Evolutionary conservation across 2,888 invertebrate genomes (phyloP), one percentile per base, ranked within the genome.

Genomic region (Platerodrilus igneus): DNA sequence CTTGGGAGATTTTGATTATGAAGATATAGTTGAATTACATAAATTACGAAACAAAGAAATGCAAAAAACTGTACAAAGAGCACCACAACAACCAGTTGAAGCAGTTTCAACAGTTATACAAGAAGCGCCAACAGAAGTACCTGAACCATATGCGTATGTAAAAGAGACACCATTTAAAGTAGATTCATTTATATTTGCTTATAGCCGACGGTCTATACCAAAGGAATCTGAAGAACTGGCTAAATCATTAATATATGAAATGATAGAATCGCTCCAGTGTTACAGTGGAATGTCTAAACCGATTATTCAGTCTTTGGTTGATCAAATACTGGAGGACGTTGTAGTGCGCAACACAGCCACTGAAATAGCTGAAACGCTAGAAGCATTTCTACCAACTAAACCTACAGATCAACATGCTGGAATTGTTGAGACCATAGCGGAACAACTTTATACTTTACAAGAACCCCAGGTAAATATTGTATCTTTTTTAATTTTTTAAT

Each of bases 371-470:
- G 50, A 59, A 2, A 60, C 60, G 33, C 49, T 66, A 11, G 33
- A 61, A 1, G 39, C 52, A 4, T 51, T 56, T 32, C 37, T 66
- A 16, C 61, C 62, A 8, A 44, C 53, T 4, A 52, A 58, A 33
- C 50, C 57, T 2, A 44, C 46, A 9, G 57, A 58, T 5, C 51
- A 58, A 16, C 56, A 65, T 34, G 48, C 47, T 15, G 48, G 49
- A 5, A 41, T 59, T 3, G 45, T 68, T 9, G 59, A 62, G 39
- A 34, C 41, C 2, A 50, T 57, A 9, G 63, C 66, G 1, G 63
- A 64, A 37, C 56, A 58, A 45, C 38, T 68, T 14, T 56, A 52
- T 37, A 28, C 42, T 13, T 31, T 65, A 14, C 54, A 58, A 31
- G 59, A 61, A 41, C 52, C 51, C 10, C 53, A 54, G 36, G 57